Base-by-base conservation (phyloP, 2,888 invertebrate genomes). In the Lycocerus yunnanus region DNA sequence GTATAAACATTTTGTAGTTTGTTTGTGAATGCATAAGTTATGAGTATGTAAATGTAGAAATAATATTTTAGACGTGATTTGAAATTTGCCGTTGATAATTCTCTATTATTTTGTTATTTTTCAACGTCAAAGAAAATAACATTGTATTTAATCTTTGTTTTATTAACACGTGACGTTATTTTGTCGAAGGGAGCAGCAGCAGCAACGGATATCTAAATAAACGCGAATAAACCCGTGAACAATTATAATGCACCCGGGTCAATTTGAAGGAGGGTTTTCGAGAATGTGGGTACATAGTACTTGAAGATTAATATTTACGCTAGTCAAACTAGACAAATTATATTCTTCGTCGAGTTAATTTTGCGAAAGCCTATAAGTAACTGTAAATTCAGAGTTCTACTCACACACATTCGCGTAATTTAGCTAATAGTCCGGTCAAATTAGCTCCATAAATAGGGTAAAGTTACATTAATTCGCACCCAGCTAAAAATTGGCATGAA, bases 11-110 rank as follows among this genome's bases (percentile, higher is more conserved):
- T 68, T 68, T 21, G 21, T 14, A 63, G 15, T 68, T 68, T 59
- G 21, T 68, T 68, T 68, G 18, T 68, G 68, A 20, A 68, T 68
- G 68, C 68, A 59, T 68, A 68, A 68, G 58, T 20, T 18, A 59
- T 68, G 68, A 16, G 20, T 18, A 18, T 58, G 67, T 15, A 27
- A 16, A 67, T 67, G 61, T 8, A 63, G 61, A 18, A 63, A 20
- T 60, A 60, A 60, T 60, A 60, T 18, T 60, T 60, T 60, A 60
- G 15, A 60, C 43, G 15, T 63, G 61, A 63, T 20, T 63, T 63
- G 18, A 63, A 63, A 63, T 18, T 63, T 63, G 43, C 43, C 13
- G 43, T 43, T 43, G 43, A 43, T 43, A 27, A 27, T 13, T 11
- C 27, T 13, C 27, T 27, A 27, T 27, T 27, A 43, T 43, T 43